A percentile compares a stretch with the other conserved stretches of the same genome.
phyloP scores from a whole-genome alignment of 1,140 invertebrate genomes.

The Orchestia grillus region DNA sequence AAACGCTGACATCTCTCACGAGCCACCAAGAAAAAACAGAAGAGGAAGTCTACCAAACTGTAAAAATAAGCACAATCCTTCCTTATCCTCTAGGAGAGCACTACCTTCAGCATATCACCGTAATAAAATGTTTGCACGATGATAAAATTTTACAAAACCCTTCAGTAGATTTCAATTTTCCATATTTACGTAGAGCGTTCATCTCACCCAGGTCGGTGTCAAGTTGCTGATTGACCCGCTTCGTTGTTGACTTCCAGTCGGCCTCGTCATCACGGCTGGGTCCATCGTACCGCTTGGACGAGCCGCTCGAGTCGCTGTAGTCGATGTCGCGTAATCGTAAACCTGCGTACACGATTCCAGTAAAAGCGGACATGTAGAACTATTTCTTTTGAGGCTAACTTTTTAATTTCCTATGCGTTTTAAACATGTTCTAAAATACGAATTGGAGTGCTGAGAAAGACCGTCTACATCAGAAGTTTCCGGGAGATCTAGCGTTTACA shows the following conservation, averaged over 20 bases:
- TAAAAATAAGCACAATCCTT: too few species aligned
- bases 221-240: slow-evolving; percentile 60
- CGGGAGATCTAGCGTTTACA: neutral
- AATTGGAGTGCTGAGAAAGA: neutral
- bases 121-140: too few species aligned
- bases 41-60: too few species aligned
- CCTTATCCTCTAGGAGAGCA: too few species aligned
- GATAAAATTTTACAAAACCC: too few species aligned
- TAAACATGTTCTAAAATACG: neutral
- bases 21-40: too few species aligned
- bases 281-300: slow-evolving; percentile 15
- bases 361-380: neutral
- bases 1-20: too few species aligned
- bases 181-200: too few species aligned
- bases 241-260: slow-evolving; percentile 52
- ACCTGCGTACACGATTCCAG: slow-evolving; percentile 14
- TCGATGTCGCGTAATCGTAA: slow-evolving; percentile 62
- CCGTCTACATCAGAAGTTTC: neutral
- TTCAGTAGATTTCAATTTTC: too few species aligned
- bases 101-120: too few species aligned
- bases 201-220: slow-evolving; percentile 62
- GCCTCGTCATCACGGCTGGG: slow-evolving; percentile 55
- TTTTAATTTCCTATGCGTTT: neutral
- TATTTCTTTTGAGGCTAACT: neutral
- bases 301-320: slow-evolving; percentile 8